A percentile compares a stretch with the other conserved stretches of the same genome.
Evolutionary conservation across 1,140 invertebrate genomes (phyloP).

Genomic region (Heliconius melpomene): DNA sequence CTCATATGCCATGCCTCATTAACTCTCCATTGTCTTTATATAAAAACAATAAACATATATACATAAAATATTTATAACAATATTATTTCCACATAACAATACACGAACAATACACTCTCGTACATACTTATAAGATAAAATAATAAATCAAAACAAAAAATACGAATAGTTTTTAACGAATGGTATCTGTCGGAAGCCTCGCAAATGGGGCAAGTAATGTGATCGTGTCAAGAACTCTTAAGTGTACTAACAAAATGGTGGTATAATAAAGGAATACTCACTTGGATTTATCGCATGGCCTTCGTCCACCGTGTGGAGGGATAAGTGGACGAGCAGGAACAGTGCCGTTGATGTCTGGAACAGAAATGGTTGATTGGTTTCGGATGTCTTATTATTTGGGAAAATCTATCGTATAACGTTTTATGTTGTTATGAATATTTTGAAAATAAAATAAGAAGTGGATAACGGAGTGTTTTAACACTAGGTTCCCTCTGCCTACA

Average conservation of each 20-base stretch:
- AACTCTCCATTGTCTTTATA: too few species aligned
- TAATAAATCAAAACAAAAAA: slow-evolving; percentile 16
- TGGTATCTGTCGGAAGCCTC: slow-evolving; percentile 17
- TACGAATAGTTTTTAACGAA: slow-evolving; percentile 17
- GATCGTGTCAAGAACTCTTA: slow-evolving; percentile 28
- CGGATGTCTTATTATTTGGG: neutral
- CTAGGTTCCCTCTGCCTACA: too few species aligned
- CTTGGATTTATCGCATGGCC: slow-evolving; percentile 74
- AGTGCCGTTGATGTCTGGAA: slow-evolving; percentile 66
- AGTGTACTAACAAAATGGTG: slow-evolving; percentile 23
- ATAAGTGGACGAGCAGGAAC: slow-evolving; percentile 70
- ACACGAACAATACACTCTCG: too few species aligned
- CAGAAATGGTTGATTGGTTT: neutral
- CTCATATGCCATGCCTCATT: too few species aligned
- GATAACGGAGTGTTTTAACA: too few species aligned
- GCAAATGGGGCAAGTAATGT: slow-evolving; percentile 26
- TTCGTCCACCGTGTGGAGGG: slow-evolving; percentile 74
- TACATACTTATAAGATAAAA: neutral
- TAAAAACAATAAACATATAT: too few species aligned
- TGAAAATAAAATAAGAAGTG: too few species aligned
- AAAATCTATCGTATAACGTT: too few species aligned
- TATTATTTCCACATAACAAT: too few species aligned
- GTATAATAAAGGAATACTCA: slow-evolving; percentile 53
- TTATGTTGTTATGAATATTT: neutral
- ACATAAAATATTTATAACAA: too few species aligned